Evolutionary conservation across 2,113 vertebrate species (phyloP), one percentile per base, ranked within the genome.

Genomic region (Labeo catla): DNA sequence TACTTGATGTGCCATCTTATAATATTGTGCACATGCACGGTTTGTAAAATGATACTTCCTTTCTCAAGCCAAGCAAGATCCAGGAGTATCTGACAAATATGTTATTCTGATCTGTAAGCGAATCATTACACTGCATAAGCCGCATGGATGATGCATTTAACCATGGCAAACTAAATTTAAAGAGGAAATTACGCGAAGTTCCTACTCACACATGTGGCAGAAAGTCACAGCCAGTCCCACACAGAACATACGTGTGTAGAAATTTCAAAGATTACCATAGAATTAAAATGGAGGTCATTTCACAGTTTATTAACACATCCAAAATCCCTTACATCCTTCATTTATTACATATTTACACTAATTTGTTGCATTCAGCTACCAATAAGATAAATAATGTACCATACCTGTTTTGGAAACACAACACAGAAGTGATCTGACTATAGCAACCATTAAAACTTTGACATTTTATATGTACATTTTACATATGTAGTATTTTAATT

Each of bases 1-100:
- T 12, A 28, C 54, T 59, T 21, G 19, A 61, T 4, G 7, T 61
- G 57, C 9, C 59, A 63, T 63, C 9, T n/a, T 61, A n/a, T n/a
- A 63, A 23, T 63, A 11, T 9, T 23, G 23, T 23, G 59, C n/a
- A 63, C 3, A 63, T 63, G 59, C 0, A 78, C 86, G 87, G 89
- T 87, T 57, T 85, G 92, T 85, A 87, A 92, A 86, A 47, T 76
- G 84, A 93, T 90, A 87, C 87, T 91, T 92, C 90, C 89, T 87
- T 91, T 92, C 90, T 88, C 89, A 90, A 90, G 87, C 91, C 78
- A 87, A 92, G 89, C 87, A 91, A 49, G 65, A 86, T 66, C 76
- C 76, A 86, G 65, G 85, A 88, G 83, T 72, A 54, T 81, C 52
- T 68, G n/a, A 54, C 57, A 84, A 54, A 83, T 54, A 74, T 43